A percentile compares a stretch with the other conserved stretches of the same genome.
Evolutionary conservation across 30 jellyfish, hydroid and myxozoan species (phyloP).

Genomic region (Aurelia coerulea): DNA sequence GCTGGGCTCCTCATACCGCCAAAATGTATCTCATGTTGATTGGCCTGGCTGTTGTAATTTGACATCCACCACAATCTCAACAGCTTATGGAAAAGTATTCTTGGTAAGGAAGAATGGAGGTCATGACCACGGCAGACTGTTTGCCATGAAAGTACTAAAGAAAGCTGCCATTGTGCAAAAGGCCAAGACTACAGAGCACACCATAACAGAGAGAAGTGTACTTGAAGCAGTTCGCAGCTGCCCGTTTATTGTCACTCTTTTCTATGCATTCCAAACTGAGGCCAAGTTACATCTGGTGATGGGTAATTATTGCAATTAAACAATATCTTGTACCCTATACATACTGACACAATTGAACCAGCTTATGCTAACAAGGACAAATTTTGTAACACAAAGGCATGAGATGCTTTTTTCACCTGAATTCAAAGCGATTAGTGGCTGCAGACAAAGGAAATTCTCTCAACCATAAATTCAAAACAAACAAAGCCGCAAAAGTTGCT

Average conservation of each 20-base stretch:
- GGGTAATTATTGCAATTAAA: constrained; percentile 64
- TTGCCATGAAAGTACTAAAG: constrained; percentile 94
- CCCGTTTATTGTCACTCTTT: constrained; percentile 90
- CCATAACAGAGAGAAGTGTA: constrained; percentile 91
- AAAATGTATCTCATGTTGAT: too few species aligned
- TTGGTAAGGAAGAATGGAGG: constrained; percentile 80
- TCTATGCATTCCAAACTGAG: constrained; percentile 94
- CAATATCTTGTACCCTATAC: too few species aligned
- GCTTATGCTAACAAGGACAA: too few species aligned
- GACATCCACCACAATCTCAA: not conserved
- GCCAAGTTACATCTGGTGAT: constrained; percentile 89
- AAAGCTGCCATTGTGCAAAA: constrained; percentile 94
- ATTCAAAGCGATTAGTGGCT: too few species aligned
- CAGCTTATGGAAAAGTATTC: constrained; percentile 95
- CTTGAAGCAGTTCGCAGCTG: constrained; percentile 93
- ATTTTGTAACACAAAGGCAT: too few species aligned
- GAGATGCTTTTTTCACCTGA: too few species aligned
- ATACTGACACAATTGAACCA: too few species aligned
- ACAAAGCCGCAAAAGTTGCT: too few species aligned
- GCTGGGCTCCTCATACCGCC: too few species aligned
- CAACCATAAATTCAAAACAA: too few species aligned
- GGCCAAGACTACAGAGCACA: constrained; percentile 95
- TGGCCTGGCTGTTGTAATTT: too few species aligned
- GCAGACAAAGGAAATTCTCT: too few species aligned
- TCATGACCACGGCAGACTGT: constrained; percentile 69